Evolutionary conservation across 2,113 vertebrate species (phyloP), one percentile per base, ranked within the genome.

Genomic region (Salvelinus fontinalis): DNA sequence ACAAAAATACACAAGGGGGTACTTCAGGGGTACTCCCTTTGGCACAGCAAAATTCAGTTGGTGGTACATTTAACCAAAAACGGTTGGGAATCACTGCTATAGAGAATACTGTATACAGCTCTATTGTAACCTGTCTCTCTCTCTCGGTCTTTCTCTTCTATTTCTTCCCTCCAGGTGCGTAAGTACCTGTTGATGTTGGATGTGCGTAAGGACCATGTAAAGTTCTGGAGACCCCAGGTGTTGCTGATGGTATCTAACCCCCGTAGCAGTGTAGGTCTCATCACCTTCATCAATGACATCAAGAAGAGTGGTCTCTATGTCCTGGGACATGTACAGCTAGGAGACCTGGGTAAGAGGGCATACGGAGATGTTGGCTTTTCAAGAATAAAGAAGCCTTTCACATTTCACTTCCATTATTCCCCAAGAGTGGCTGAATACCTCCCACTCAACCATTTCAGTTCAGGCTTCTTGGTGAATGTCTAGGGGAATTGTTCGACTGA

Each of bases 271-370:
- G 75, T 95, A 44, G 94, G 95, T 76, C 93, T 99, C 75, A 95
- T 99, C 1, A 94, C 95, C 27, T 95, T 99, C 39, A 93, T 97
- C 88, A 99, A 99, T 0, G 97, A 99, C 88, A 95, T 99, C 77
- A 99, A 99, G 91, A 99, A 99, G 84, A 98, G 97, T 0, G 97
- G 98, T 54, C 95, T 99, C 2, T 99, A 99, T 0, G 95, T 99
- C 51, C 91, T 99, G 76, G 98, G 97, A 70, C 97, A 99, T 0
- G 94, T 99, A 0, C 96, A 95, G 66, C 91, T 98, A 0, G 96
- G 96, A 78, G 94, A 98, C 73, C 93, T 99, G 18, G 95, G 97
- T 99, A 91, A 95, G 95, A 68, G 18, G 26, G 3, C 65, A 16
- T 3, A 4, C 8, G n/a, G 20, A 12, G 39, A 44, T 2, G 39